Base-by-base conservation (phyloP, 92 coral and sea anemone genomes). In the Meandrina meandrites region DNA sequence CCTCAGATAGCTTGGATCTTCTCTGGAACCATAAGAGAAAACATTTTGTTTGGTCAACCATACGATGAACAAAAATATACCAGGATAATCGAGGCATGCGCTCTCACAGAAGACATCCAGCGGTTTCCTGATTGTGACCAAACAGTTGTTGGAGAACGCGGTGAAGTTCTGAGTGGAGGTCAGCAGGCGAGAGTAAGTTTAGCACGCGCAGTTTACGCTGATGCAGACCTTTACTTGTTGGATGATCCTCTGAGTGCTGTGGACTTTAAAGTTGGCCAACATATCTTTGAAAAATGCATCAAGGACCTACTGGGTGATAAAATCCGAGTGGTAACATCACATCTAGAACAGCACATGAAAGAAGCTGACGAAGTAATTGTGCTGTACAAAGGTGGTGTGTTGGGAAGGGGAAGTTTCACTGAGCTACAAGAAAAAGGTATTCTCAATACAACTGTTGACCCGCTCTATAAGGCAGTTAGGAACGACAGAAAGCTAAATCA, bases 121-220 rank as follows among this genome's bases (percentile, higher is more conserved):
- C 62, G 22, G 34, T 45, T 77, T 77, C 81, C 81, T n/a, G 40
- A 77, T 21, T 30, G 12, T 53, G 81, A 77, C 15, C 60, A 77
- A 77, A 77, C 81, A 50, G 35, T 45, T 21, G 81, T 77, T 28
- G 81, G 81, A 14, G 60, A 50, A 27, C 81, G 66, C 11, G 81
- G 81, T 16, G 64, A 28, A 1, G 81, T 77, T 50, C 60, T 77
- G 32, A 77, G 81, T 11, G 81, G 81, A 24, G 81, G 81, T 36
- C 81, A 77, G 81, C 37, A 36, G 22, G 81, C 81, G 11, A 47
- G 81, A 30, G 60, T 77, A 3, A 50, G 64, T n/a, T 45, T 77
- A 77, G 81, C 81, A 50, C 81, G 81, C 12, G 81, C 81, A 77
- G 81, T 53, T 47, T 77, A 77, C 27, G 81, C 81, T 77, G 36